Conservation (phyloP, 2,113 vertebrate genomes). For the Lipotes vexillifer region DNA sequence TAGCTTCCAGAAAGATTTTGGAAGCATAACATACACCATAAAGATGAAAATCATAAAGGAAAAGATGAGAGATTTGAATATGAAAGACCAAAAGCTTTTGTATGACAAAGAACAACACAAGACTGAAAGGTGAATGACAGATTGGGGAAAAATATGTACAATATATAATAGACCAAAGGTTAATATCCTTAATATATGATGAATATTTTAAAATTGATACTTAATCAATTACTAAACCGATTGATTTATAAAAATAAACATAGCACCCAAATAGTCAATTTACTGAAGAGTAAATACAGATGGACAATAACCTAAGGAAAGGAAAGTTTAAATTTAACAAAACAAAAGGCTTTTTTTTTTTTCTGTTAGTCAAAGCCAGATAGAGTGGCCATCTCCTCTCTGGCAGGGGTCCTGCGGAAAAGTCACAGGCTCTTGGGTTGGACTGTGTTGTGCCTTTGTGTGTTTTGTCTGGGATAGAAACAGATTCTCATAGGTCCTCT, state of each 20-base stretch:
- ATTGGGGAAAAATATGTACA: not conserved
- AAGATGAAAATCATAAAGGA: not conserved
- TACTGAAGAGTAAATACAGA: not conserved
- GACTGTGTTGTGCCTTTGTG: not conserved
- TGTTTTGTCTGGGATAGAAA: not conserved
- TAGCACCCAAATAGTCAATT: not conserved
- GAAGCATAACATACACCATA: not conserved
- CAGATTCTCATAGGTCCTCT: not conserved
- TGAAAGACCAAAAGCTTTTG: not conserved
- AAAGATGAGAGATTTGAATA: conserved; percentile 2
- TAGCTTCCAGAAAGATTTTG: not conserved
- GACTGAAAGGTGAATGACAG: not conserved
- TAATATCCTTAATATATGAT: not conserved
- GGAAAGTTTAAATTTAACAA: not conserved
- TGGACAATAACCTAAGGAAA: not conserved
- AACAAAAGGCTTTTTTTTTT: not conserved
- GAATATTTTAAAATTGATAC: not conserved
- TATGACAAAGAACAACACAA: not conserved
- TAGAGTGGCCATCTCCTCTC: not conserved
- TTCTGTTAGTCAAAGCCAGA: not conserved
- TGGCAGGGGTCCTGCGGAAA: not conserved
- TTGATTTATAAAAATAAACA: not conserved
- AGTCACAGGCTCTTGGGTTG: not conserved
- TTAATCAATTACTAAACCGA: not conserved
- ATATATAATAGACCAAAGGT: not conserved